Evolutionary conservation across 2,888 invertebrate species (phyloP), one percentile per base, ranked within the genome.

Genomic region (Apotomis capreana): DNA sequence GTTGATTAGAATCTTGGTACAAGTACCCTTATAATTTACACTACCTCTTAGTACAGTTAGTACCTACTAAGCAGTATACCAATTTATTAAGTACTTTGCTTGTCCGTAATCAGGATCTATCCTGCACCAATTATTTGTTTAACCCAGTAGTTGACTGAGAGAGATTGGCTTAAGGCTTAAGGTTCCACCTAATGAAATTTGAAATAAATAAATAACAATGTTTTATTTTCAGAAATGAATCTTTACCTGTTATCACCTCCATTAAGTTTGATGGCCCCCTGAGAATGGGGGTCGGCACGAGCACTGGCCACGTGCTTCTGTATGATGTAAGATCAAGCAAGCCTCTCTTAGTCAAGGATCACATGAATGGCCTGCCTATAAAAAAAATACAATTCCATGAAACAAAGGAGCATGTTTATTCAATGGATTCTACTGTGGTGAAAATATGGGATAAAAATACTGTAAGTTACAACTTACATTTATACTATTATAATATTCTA

Each of bases 301-400:
- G 96, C 5, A 97, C 97, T 26, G 99, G 99, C 0, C 98, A 99
- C 93, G 95, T 99, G 51, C 91, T 99, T 9, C 87, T 99, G 0
- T 99, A 99, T 87, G 99, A 99, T 87, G 96, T 99, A 75, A 95
- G 99, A 76, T 97, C 98, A 5, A 96, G 96, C 78, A 97, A 97
- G 83, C 99, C 99, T 0, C 94, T 97, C 59, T 89, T 97, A 58
- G 94, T 98, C 0, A 99, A 99, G 87, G 99, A 99, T 89, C 99
- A 99, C 84, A 96, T 98, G 94, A 98, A 99, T 86, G 97, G 97
- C 74, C 93, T 97, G 63, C 98, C 99, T 0, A 98, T 99, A 67
- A 97, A 96, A 85, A 95, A 96, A 82, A 93, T 99, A 69, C 96
- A 96, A 58, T 99, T 98, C 84, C 97, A 98, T 84, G 94, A 95